Percentiles rank a stretch among this genome's conserved stretches.
Conservation (phyloP, 2,797 vertebrate genomes). For the Moxostoma hubbsi region DNA sequence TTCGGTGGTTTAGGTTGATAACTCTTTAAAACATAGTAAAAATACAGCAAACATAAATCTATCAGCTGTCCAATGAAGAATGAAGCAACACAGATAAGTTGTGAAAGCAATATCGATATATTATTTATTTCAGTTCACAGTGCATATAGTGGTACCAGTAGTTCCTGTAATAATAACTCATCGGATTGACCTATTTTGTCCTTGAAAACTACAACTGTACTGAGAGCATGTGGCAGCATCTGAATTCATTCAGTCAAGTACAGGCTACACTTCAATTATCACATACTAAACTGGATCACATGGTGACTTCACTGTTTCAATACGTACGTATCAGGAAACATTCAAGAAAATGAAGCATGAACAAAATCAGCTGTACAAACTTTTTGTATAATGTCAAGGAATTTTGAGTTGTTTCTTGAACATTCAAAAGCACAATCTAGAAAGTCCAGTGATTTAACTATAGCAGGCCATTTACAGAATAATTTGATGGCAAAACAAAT, state of each 20-base stretch:
- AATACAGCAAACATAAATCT: not conserved
- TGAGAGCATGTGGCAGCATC: slow-evolving; percentile 71
- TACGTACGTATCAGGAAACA: not conserved
- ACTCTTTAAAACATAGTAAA: not conserved
- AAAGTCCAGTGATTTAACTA: slow-evolving; percentile 40
- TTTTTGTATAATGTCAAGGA: not conserved
- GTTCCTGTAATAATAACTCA: slow-evolving; percentile 70
- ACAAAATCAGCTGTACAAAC: slow-evolving; percentile 7
- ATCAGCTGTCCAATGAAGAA: not conserved
- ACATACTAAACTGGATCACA: slow-evolving; percentile 44
- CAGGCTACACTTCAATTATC: slow-evolving; percentile 49
- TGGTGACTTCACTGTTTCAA: not conserved
- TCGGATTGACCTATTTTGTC: slow-evolving; percentile 66
- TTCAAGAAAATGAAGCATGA: not conserved
- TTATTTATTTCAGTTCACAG: slow-evolving; percentile 80
- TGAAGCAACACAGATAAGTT: not conserved
- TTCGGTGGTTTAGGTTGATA: not conserved
- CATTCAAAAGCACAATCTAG: slow-evolving; percentile 37
- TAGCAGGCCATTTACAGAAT: slow-evolving; percentile 45
- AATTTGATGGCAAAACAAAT: slow-evolving; percentile 50
- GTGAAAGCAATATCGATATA: slow-evolving; percentile 58
- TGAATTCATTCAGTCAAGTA: slow-evolving; percentile 42
- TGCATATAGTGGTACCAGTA: slow-evolving; percentile 75
- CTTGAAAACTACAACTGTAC: slow-evolving; percentile 62
- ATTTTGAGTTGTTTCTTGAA: not conserved